A percentile compares a stretch with the other conserved stretches of the same genome.
These are phyloP conservation scores for Phaethon lepturus DNA, from an alignment of 2,113 vertebrate species.

Conservation along the genomic window DNA sequence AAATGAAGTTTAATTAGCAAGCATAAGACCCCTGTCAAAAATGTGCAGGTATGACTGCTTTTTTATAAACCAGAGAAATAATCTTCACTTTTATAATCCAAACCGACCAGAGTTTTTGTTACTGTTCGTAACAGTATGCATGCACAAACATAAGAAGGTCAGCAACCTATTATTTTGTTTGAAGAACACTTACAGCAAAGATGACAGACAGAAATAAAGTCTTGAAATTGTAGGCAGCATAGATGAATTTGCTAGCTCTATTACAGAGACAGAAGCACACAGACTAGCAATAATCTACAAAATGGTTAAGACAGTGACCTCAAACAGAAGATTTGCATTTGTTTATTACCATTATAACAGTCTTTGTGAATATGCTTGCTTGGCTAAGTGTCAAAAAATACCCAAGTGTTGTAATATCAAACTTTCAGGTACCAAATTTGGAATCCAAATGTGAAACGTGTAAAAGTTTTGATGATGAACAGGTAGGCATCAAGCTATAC, in stretches of 20 bases:
- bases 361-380: rapidly evolving
- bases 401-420: background rate
- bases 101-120: background rate
- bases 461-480: background rate
- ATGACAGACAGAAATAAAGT: background rate
- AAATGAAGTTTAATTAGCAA: background rate
- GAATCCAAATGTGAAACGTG: background rate
- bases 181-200: background rate
- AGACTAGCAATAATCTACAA: background rate
- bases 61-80: background rate
- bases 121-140: background rate
- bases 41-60: background rate
- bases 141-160: background rate
- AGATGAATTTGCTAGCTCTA: background rate
- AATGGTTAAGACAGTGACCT: background rate
- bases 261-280: background rate
- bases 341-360: background rate
- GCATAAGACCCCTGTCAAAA: background rate
- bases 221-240: background rate
- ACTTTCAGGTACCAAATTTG: background rate
- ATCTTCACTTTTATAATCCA: background rate
- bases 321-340: background rate
- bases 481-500: background rate
- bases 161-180: background rate
- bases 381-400: background rate